Evolutionary conservation across 1,140 invertebrate species (phyloP), one percentile per base, ranked within the genome.

Genomic region (Hylaeus anthracinus): DNA sequence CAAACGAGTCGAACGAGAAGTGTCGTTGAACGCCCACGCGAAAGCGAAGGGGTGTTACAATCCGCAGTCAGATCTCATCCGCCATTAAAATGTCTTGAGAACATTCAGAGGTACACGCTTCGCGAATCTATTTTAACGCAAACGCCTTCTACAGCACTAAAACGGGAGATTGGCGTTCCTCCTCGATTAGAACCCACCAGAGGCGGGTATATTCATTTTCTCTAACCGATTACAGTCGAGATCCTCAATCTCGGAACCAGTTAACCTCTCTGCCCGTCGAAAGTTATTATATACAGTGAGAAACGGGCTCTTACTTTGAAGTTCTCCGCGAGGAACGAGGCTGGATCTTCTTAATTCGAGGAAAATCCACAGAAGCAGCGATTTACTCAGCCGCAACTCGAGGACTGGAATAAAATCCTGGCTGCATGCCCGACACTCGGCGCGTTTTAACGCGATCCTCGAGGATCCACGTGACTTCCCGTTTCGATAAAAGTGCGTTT

Each of bases 401-500:
- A 39, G 48, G 14, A 3, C n/a, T 15, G 39, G 37, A n/a, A 51
- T 37, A 5, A 43, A 69, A 70, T 71, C 37, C 10, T 70, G 65
- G 75, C 56, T 26, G 12, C 15, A 2, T 58, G 66, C 65, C 56
- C 55, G 45, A 6, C 48, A 2, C 41, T 14, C 3, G 55, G 43
- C 8, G 3, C 60, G 12, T 64, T 45, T 72, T 12, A 39, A 10
- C n/a, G 12, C 48, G 65, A 60, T 61, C 65, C 65, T n/a, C 45
- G 15, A 60, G 10, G 3, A 6, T 51, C 37, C 55, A 60, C 61
- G 48, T 10, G 55, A 63, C 37, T 71, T 41, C 82, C 65, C 43
- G 63, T 43, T 71, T 67, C 66, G 67, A 74, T 66, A 45, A 63
- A 10, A 4, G 45, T 5, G 45, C 45, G 51, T 51, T 51, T 51